These are phyloP conservation scores for Branchipolynoe longqiensis DNA, from an alignment of 2,888 invertebrate genomes.

Conservation along the genomic window DNA sequence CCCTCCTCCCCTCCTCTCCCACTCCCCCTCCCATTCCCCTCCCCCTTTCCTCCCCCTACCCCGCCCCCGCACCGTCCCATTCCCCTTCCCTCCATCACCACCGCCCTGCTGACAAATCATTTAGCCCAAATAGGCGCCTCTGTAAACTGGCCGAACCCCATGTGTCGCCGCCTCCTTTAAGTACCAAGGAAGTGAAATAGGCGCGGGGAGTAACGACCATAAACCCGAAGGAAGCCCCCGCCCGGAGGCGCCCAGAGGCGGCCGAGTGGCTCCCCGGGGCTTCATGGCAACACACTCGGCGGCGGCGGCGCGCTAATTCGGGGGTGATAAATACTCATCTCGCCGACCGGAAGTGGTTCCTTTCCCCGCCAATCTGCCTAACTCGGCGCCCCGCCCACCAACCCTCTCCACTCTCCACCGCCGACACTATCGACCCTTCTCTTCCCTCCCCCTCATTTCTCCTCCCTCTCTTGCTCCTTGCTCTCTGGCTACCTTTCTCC, in stretches of 20 bases:
- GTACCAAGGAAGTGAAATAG: slow-evolving; percentile 38
- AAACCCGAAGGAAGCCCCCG: slow-evolving; percentile 33
- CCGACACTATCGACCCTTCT: too few relatives aligned
- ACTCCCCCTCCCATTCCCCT: too few relatives aligned
- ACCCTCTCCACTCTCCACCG: too few relatives aligned
- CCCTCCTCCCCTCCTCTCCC: too few relatives aligned
- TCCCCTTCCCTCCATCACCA: too few relatives aligned
- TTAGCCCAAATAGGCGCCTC: not conserved
- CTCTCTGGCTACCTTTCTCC: too few relatives aligned
- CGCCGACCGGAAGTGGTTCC: slow-evolving; percentile 3
- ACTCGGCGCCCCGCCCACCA: not conserved
- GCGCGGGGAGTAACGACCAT: not conserved
- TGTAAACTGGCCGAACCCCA: slow-evolving; percentile 11
- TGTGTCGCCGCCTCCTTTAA: slow-evolving; percentile 40
- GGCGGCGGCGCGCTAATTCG: slow-evolving; percentile 9
- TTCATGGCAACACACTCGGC: slow-evolving; percentile 25
- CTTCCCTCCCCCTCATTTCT: too few relatives aligned
- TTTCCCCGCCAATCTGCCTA: too few relatives aligned
- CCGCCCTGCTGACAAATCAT: slow-evolving; percentile 19
- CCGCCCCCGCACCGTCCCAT: too few relatives aligned
- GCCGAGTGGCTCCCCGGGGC: not conserved
- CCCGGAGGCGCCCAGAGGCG: not conserved
- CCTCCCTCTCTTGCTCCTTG: too few relatives aligned
- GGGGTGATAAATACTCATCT: slow-evolving; percentile 43
- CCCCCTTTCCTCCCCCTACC: too few relatives aligned